A percentile compares a stretch with the other conserved stretches of the same genome.
Conservation (phyloP, 2,797 vertebrate species). For the Acipenser transmontanus region DNA sequence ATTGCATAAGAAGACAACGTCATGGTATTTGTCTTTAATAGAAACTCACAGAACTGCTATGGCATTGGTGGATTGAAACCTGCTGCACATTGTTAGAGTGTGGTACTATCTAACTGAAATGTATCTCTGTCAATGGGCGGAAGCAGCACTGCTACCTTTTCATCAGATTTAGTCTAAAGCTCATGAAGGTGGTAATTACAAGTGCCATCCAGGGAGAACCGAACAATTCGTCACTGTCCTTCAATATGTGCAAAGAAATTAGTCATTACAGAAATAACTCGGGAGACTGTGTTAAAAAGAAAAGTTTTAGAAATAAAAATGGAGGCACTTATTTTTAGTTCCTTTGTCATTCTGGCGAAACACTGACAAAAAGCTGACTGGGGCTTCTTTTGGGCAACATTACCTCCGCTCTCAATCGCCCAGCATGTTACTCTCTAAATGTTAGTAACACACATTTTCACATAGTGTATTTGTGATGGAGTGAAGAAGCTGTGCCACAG, state of each 20-base stretch:
- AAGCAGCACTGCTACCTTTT: slow-evolving; percentile 7
- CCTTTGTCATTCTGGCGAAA: no score
- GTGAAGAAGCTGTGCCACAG: no score
- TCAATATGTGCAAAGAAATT: background rate
- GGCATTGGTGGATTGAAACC: background rate
- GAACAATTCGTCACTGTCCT: background rate
- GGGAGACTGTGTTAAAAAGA: background rate
- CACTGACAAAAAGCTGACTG: no score
- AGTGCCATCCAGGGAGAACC: slow-evolving; percentile 1
- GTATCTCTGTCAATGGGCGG: slow-evolving; percentile 1
- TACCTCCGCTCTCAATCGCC: no score
- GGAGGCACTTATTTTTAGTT: no score
- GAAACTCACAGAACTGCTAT: slow-evolving; percentile 5
- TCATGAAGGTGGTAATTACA: slow-evolving; percentile 2
- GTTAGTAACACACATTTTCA: no score
- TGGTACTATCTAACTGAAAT: background rate
- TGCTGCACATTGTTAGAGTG: background rate
- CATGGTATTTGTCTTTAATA: slow-evolving; percentile 4
- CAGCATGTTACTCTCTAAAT: no score
- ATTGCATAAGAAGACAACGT: slow-evolving; percentile 8
- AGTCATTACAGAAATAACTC: background rate
- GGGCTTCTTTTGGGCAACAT: no score
- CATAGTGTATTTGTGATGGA: no score
- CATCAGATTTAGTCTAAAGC: background rate
- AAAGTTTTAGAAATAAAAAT: background rate